These are phyloP conservation scores for Dryobota labecula DNA, from an alignment of 2,888 invertebrate genomes.

Conservation along the genomic window DNA sequence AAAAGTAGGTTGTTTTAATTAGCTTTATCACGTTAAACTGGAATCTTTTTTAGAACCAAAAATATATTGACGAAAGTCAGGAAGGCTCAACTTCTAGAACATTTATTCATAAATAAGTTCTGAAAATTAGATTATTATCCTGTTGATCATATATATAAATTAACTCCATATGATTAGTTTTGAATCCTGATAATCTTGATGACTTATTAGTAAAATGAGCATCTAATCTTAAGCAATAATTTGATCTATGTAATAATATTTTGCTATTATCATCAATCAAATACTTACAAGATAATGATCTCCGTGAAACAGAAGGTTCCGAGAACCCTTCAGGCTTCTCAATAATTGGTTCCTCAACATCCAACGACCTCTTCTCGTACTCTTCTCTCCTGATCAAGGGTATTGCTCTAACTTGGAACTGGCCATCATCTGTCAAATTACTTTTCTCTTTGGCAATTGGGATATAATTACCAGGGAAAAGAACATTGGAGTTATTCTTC, in stretches of 20 bases:
- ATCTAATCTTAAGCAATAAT: not conserved
- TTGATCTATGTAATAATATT: not conserved
- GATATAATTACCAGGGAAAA: conserved; percentile 88
- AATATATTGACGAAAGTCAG: too few relatives aligned
- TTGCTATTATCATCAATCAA: conserved; percentile 3
- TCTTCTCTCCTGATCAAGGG: conserved; percentile 82
- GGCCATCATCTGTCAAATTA: conserved; percentile 62
- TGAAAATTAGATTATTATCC: not conserved
- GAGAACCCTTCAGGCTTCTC: conserved; percentile 80
- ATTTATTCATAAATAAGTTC: not conserved
- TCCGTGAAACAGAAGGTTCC: conserved; percentile 79
- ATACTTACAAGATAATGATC: conserved; percentile 86
- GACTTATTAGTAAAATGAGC: not conserved
- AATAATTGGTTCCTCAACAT: conserved; percentile 77
- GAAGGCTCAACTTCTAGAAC: not conserved
- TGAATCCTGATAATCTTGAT: not conserved
- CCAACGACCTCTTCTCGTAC: conserved; percentile 81
- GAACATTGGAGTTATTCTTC: conserved; percentile 80
- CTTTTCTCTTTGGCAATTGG: conserved; percentile 88
- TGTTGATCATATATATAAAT: not conserved
- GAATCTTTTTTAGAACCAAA: not conserved
- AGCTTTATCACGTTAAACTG: not conserved
- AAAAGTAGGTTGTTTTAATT: not conserved
- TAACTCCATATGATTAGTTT: fast-evolving
- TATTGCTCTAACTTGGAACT: conserved; percentile 82